Evolutionary conservation across 1,140 invertebrate species (phyloP), one percentile per base, ranked within the genome.

Genomic region (Ephestia elutella): DNA sequence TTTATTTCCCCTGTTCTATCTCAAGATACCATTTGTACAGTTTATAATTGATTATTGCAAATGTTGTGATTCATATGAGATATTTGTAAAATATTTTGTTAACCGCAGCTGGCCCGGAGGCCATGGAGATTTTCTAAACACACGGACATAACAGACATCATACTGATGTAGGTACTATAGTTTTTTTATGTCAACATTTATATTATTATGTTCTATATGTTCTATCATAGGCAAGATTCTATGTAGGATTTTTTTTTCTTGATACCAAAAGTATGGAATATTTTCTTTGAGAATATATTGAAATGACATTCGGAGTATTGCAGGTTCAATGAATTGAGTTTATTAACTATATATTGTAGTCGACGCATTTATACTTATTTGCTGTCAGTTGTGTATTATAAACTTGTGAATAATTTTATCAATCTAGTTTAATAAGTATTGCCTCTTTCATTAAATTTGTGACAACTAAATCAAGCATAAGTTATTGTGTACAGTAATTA

Each of bases 51-150:
- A 28, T 55, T 11, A 17, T 56, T 44, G 35, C 11, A 38, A 21
- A 51, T 50, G 35, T 55, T 63, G n/a, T 53, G 56, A 32, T 53
- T 28, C 38, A 44, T 28, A 49, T 65, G 32, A 68, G 57, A 70
- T 66, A 54, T 70, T 70, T 70, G 63, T 68, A 63, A 62, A 63
- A 66, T 67, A 78, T 73, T 70, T 73, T 75, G 63, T 71, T 73
- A 75, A 73, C 65, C 66, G 70, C 73, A 78, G 73, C 72, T 73
- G 68, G 72, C 68, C 59, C 20, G 68, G 69, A 70, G 69, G 68
- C 66, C 68, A 65, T 32, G 62, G 61, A 65, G 59, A 65, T 72
- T 66, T 66, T 60, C 70, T 63, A 60, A 57, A 55, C 65, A 66
- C 60, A 60, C 56, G 63, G 63, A 69, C 61, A 56, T 69, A 68